phyloP scores from a whole-genome alignment of 2,888 invertebrate species.

The Lasioglossum vierecki region DNA sequence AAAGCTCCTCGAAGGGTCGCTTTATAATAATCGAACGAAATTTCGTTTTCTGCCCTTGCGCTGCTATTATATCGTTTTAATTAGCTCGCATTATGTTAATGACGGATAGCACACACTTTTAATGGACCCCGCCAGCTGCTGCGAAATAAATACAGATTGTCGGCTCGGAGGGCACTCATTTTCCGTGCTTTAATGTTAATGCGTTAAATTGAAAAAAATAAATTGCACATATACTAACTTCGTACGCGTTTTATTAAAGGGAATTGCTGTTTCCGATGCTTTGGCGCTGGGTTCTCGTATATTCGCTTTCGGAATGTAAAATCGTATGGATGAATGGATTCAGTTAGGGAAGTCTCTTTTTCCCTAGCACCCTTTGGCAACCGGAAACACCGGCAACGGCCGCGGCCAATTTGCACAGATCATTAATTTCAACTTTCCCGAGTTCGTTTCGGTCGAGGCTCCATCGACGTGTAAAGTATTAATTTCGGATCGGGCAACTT shows the following conservation, averaged over 20 bases:
- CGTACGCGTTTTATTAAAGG: background rate
- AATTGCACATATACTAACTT: background rate
- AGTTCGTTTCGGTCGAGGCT: slow-evolving; percentile 21
- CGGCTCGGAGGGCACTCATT: background rate
- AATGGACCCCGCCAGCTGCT: slow-evolving; percentile 27
- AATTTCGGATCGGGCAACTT: slow-evolving; percentile 23
- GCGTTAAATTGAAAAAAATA: background rate
- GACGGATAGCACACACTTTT: slow-evolving; percentile 27
- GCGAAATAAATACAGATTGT: slow-evolving; percentile 20
- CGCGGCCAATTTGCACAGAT: slow-evolving; percentile 28
- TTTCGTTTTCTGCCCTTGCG: slow-evolving; percentile 12
- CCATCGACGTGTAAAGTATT: slow-evolving; percentile 30
- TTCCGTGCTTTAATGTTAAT: background rate
- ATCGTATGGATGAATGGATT: background rate
- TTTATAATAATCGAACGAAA: slow-evolving; percentile 10
- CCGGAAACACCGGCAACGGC: slow-evolving; percentile 1
- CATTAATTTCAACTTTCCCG: slow-evolving; percentile 37
- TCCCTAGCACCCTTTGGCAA: background rate
- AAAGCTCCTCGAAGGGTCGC: slow-evolving; percentile 1
- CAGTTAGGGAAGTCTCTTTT: background rate
- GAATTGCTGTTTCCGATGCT: background rate
- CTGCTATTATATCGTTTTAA: slow-evolving; percentile 31
- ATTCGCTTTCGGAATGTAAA: background rate
- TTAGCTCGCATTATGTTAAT: slow-evolving; percentile 42
- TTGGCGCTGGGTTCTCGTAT: background rate